These are phyloP conservation scores for Lepas anatifera DNA, from an alignment of 2,888 invertebrate genomes.

Conservation along the genomic window DNA sequence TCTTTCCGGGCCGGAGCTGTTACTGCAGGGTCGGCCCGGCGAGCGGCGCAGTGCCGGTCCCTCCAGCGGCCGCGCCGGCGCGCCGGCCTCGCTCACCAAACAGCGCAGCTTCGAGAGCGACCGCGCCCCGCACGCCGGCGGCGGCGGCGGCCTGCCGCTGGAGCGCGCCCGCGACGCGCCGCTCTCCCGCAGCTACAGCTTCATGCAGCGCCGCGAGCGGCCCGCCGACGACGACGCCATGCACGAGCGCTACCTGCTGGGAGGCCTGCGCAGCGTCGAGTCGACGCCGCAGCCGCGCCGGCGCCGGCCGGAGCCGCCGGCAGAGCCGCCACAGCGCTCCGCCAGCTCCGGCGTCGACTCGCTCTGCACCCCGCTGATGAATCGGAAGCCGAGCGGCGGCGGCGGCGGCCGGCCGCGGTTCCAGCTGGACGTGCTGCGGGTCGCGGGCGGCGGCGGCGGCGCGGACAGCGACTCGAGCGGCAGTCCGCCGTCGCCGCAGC, in stretches of 20 bases:
- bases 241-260: constrained; percentile 62
- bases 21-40: not conserved
- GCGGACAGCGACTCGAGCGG: constrained; percentile 15
- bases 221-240: constrained; percentile 50
- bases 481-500: constrained; percentile 14
- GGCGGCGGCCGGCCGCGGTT: constrained; percentile 20
- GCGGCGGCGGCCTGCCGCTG: constrained; percentile 16
- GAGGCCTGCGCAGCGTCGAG: constrained; percentile 43
- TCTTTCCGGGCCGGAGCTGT: not conserved
- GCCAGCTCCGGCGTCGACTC: constrained; percentile 26
- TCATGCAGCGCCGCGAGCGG: constrained; percentile 38
- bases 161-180: constrained; percentile 23
- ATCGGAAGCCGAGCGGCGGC: constrained; percentile 27
- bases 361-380: constrained; percentile 29
- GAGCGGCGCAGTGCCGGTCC: constrained; percentile 12
- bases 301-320: constrained; percentile 18
- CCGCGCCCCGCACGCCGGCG: constrained; percentile 11
- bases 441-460: constrained; percentile 7
- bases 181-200: constrained; percentile 42
- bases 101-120: constrained; percentile 1
- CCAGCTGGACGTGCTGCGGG: not conserved
- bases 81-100: constrained; percentile 11
- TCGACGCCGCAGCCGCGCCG: constrained; percentile 44
- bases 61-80: constrained; percentile 10
- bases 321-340: constrained; percentile 19